Conservation (phyloP, 2,113 vertebrate species). For the Azemiops feae region DNA sequence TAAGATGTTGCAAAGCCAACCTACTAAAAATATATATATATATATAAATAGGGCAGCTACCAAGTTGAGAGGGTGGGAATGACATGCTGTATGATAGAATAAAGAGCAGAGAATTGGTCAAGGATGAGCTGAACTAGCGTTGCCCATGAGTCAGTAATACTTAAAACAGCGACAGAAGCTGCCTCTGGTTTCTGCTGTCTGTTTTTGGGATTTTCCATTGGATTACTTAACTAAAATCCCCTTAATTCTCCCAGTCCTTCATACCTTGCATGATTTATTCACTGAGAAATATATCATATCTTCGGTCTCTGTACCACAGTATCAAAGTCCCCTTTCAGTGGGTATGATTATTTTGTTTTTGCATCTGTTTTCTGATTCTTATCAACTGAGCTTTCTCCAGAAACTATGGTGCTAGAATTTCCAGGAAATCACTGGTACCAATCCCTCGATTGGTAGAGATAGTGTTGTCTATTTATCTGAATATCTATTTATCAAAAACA, state of each 20-base stretch:
- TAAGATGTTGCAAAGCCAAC: background rate
- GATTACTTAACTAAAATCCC: constrained; percentile 14
- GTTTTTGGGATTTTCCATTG: constrained; percentile 1
- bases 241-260: background rate
- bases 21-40: background rate
- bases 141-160: background rate
- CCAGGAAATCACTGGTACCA: background rate
- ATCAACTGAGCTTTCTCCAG: background rate
- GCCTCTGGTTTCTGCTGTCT: background rate
- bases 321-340: no score
- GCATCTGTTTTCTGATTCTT: background rate
- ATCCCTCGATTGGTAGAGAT: background rate
- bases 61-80: background rate
- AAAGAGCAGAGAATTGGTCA: background rate
- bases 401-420: background rate
- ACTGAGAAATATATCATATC: background rate
- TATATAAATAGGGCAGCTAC: background rate
- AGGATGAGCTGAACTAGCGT: background rate
- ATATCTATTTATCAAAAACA: background rate
- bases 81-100: background rate
- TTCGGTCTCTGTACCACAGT: background rate
- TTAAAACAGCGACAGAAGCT: background rate
- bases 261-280: no score
- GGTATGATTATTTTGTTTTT: background rate
- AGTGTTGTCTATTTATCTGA: background rate